Evolutionary conservation across 2,888 invertebrate species (phyloP).

Genomic region (Anthoptus insignis): DNA sequence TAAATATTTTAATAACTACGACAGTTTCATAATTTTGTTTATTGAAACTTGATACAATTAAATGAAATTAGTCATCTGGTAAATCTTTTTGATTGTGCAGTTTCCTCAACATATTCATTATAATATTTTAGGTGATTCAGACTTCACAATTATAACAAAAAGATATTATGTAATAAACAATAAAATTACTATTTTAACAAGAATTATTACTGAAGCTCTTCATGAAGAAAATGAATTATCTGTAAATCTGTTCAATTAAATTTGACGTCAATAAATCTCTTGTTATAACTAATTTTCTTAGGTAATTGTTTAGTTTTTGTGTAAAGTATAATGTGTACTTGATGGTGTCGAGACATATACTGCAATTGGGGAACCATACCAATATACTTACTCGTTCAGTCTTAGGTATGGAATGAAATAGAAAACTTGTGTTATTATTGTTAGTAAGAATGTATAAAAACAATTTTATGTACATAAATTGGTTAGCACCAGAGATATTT

Average conservation of each 20-base stretch:
- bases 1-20: too few relatives aligned
- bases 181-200: neutral
- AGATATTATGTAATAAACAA: neutral
- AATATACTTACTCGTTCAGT: conserved; percentile 53
- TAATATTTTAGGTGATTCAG: too few relatives aligned
- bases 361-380: conserved; percentile 33
- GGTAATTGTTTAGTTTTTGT: conserved; percentile 12
- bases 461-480: conserved; percentile 13
- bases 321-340: conserved; percentile 21
- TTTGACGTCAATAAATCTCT: too few relatives aligned
- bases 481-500: neutral
- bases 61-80: conserved; percentile 7
- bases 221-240: too few relatives aligned
- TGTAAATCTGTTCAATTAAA: too few relatives aligned
- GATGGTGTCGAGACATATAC: conserved; percentile 24
- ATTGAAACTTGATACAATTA: neutral
- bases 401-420: conserved; percentile 47
- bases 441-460: neutral
- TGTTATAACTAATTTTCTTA: neutral
- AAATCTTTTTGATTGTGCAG: conserved; percentile 1
- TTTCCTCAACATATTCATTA: neutral
- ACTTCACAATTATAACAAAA: too few relatives aligned
- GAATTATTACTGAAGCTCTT: too few relatives aligned
- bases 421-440: conserved; percentile 26
- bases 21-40: neutral